Evolutionary conservation across 2,797 vertebrate species (phyloP), one percentile per base, ranked within the genome.

Genomic region (Sphaeramia orbicularis): DNA sequence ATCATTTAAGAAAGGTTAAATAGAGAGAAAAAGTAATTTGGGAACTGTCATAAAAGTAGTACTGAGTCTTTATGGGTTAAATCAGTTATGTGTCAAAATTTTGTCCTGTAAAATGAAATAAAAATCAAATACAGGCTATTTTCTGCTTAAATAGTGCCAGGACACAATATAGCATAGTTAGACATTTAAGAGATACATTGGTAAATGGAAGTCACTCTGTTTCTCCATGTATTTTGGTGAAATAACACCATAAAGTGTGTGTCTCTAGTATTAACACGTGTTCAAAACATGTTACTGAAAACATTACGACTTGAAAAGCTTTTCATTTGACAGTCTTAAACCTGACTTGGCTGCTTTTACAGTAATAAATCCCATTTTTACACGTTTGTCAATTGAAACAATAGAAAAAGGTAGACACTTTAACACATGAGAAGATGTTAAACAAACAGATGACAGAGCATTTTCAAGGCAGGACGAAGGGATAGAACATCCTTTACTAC

Each of bases 401-500:
- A 41, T 32, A 41, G n/a, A 7, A n/a, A 40, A 40, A 11, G 11
- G 38, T 40, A 40, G 4, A 40, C 14, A 6, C 12, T 41, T 41
- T 14, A n/a, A 41, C 13, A 14, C 13, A 41, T 12, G 40, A n/a
- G 2, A 30, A 35, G 30, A 32, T 49, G 35, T 50, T 50, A 19
- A 10, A 61, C 12, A 45, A 27, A 52, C 36, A 65, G 47, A 5
- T 21, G 21, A 24, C 38, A 37, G 21, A 45, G 48, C 38, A 18
- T 40, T 64, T 67, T 18, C 36, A 71, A 36, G 37, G 38, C 15
- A 44, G 56, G 36, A 18, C 80, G 32, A 70, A 65, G 59, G 10
- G 13, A 56, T 42, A 14, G 64, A 42, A 69, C 18, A 53, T 36
- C 4, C 14, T 57, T 27, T 9, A n/a, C 42, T 38, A 9, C 36